Percentiles rank a stretch among this genome's conserved stretches.
Evolutionary conservation across 2,797 vertebrate genomes (phyloP).

Genomic region (Chloroceryle inda): DNA sequence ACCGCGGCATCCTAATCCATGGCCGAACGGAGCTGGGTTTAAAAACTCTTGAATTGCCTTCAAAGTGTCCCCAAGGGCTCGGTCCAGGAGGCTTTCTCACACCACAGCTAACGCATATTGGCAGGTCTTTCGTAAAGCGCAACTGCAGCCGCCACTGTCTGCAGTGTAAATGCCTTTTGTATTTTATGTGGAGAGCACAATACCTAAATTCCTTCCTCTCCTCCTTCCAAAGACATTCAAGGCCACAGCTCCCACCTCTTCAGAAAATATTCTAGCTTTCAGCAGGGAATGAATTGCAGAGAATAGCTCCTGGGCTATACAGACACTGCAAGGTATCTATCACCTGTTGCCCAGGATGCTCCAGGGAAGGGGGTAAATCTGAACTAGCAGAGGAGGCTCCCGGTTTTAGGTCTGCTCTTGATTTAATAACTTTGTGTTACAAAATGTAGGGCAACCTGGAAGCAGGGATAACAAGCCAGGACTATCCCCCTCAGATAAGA

Average conservation of each 20-base stretch:
- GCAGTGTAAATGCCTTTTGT: neutral
- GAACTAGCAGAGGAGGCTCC: neutral
- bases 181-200: neutral
- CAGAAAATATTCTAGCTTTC: neutral
- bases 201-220: neutral
- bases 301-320: neutral
- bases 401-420: neutral
- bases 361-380: neutral
- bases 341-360: neutral
- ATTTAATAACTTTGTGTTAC: neutral
- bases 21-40: neutral
- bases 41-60: neutral
- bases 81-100: neutral
- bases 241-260: neutral
- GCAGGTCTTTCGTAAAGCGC: neutral
- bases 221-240: neutral
- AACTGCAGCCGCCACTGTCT: neutral
- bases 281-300: neutral
- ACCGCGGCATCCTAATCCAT: neutral
- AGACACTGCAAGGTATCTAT: too few species aligned
- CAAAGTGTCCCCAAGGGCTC: neutral
- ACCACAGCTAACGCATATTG: neutral
- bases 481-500: neutral
- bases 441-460: neutral
- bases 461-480: neutral